phyloP scores from a whole-genome alignment of 2,113 vertebrate genomes.

The Perca fluviatilis region DNA sequence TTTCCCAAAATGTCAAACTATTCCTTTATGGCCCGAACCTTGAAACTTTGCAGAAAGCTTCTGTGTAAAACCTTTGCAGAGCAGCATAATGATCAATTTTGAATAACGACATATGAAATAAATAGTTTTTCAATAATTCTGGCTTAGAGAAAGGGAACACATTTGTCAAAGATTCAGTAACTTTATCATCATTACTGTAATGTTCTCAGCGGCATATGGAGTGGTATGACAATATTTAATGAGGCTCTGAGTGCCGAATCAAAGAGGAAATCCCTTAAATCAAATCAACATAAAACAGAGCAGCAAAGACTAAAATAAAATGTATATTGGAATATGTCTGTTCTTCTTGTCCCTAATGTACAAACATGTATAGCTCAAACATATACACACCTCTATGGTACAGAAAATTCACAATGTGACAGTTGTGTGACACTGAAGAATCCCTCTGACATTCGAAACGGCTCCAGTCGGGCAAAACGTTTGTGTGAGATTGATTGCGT shows the following conservation, averaged over 20 bases:
- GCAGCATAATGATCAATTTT: background rate
- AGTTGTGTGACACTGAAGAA: constrained; percentile 41
- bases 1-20: background rate
- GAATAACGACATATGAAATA: background rate
- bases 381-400: background rate
- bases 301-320: background rate
- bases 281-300: background rate
- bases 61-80: background rate
- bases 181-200: constrained; percentile 10
- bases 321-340: background rate
- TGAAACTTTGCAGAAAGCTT: background rate
- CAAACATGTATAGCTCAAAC: background rate
- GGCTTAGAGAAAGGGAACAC: background rate
- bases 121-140: background rate
- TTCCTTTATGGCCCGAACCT: background rate
- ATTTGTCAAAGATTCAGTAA: background rate
- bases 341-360: background rate
- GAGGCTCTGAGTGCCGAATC: background rate
- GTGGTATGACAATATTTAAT: constrained; percentile 1
- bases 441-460: constrained; percentile 1
- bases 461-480: constrained; percentile 6
- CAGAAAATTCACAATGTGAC: background rate
- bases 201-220: background rate
- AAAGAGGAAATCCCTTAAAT: background rate
- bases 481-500: constrained; percentile 40